Base-by-base conservation (phyloP, 2,797 vertebrate genomes). In the Prionace glauca region DNA sequence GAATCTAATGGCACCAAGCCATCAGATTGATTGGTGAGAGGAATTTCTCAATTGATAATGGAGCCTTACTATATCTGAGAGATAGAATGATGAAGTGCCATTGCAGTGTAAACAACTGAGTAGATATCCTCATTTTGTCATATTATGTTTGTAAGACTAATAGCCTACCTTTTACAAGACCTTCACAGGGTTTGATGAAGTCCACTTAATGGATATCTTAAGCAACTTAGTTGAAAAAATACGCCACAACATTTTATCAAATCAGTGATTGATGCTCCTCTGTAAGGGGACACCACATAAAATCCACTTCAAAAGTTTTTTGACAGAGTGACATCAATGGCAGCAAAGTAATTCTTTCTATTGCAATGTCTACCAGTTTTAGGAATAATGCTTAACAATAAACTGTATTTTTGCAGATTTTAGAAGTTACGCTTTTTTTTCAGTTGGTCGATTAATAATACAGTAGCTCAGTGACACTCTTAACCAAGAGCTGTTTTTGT, bases 171-270 rank as follows among this genome's bases (percentile, higher is more conserved):
- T 77, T 26, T 56, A 56, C 41, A 60, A 77, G 16, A 32, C 26
- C n/a, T 95, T 95, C 29, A 41, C n/a, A 22, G 45, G 41, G 71
- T 56, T 77, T 95, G 69, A 77, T 95, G 32, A n/a, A 72, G 45
- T 95, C 72, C 26, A 16, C 69, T 50, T 74, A 95, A 95, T 56
- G 24, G 45, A 50, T 95, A 56, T 77, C 45, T 72, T 20, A 77
- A 74, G 71, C 11, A 74, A 45, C 69, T 94, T 94, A 32, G 77
- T 74, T 94, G 45, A 94, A 94, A 74, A 50, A 94, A 74, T 50
- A 32, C 50, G 24, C 50, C 24, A 24, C 92, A 71, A 50, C 41
- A 32, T 74, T 94, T 56, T 24, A 94, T 74, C 69, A 32, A 45
- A 74, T 72, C 41, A 74, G 26, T 94, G 71, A 74, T 22, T 29